phyloP scores from a whole-genome alignment of 2,888 invertebrate species.

The Orthonevra nobilis region DNA sequence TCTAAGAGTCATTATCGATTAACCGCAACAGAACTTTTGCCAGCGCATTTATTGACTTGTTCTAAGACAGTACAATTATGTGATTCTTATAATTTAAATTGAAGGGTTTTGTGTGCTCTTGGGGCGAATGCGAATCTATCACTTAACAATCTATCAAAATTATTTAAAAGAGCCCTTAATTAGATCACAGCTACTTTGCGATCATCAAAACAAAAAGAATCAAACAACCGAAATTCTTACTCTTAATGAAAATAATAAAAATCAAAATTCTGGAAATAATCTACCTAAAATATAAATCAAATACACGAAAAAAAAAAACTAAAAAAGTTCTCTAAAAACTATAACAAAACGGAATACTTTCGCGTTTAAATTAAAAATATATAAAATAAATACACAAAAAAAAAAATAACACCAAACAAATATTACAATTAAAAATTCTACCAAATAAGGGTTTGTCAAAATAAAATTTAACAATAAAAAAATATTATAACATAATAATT shows the following conservation, averaged over 20 bases:
- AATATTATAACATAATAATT: conserved; percentile 13
- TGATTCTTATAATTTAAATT: no score
- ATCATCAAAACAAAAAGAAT: conserved; percentile 16
- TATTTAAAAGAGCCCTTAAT: no score
- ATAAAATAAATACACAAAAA: conserved; percentile 35
- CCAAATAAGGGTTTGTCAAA: conserved; percentile 37
- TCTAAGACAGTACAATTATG: no score
- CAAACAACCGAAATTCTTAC: no score
- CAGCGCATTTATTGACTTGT: no score
- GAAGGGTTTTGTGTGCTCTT: no score
- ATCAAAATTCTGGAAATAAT: conserved; percentile 64
- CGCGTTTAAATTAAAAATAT: conserved; percentile 41
- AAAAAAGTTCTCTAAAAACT: conserved; percentile 22
- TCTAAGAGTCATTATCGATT: no score
- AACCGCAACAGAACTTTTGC: no score
- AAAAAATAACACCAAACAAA: conserved; percentile 50
- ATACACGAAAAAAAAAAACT: conserved; percentile 6
- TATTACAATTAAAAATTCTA: conserved; percentile 36
- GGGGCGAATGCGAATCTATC: no score
- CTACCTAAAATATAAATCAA: conserved; percentile 54
- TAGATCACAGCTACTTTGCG: no score
- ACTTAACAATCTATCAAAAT: no score
- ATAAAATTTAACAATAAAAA: conserved; percentile 5
- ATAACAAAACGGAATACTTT: no score
- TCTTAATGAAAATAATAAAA: conserved; percentile 16